Evolutionary conservation across 2,888 invertebrate species (phyloP), one percentile per base, ranked within the genome.

Genomic region (Leptopilina syphax): DNA sequence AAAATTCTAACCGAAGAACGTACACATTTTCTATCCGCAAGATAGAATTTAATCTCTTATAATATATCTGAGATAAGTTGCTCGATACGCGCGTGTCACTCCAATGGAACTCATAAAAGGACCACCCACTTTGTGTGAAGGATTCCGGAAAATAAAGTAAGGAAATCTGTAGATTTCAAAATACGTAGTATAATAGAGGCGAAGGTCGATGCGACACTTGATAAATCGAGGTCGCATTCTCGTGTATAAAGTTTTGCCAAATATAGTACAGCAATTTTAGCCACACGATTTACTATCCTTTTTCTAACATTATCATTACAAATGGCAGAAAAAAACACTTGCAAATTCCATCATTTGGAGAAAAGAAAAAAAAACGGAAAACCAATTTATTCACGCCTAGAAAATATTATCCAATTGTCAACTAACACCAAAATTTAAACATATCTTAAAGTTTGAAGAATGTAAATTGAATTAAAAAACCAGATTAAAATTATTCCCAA

Each of bases 101-200:
- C 12, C 70, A 13, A 70, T 8, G 54, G 54, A 13, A 13, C 27
- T 70, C 50, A 27, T 70, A 54, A 70, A 63, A 70, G 70, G 50
- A 70, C 70, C 50, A 70, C 70, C 70, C 54, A 70, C 47, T 70
- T 44, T 70, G 54, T 27, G 54, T 24, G 70, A 54, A 27, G 54
- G n/a, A 70, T 50, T 24, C 27, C 12, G 70, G 54, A 54, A 70
- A 54, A 54, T 70, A 54, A 70, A 27, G 50, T 54, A 70, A 70
- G 54, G 70, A 70, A 70, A 70, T 70, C 70, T 70, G 24, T 67
- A 70, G 54, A 70, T 70, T 70, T 54, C 70, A 54, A 54, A 70
- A 13, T 27, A 24, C 63, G 24, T 63, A 63, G 63, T 63, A 13
- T 50, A 67, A 18, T 34, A 54, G 54, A 54, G 70, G 70, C 54